Evolutionary conservation across 2,888 invertebrate genomes (phyloP), one percentile per base, ranked within the genome.

Genomic region (Crematogaster levior): DNA sequence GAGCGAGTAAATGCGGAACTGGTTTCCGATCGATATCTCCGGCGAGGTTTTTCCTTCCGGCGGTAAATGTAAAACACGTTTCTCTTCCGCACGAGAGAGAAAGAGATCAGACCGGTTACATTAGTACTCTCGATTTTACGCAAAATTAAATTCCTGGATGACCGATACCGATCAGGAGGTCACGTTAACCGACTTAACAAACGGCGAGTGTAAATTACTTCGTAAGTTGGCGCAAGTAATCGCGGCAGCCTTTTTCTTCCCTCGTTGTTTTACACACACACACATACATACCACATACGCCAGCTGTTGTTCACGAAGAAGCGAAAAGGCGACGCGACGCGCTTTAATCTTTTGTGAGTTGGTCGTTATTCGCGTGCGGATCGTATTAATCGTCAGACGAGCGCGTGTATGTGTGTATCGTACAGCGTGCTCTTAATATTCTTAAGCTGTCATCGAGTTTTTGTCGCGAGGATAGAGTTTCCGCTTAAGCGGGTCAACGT

Each of bases 401-500:
- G 79, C 82, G 70, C 80, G 83, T 86, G 84, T 81, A 66, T 30
- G 74, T 46, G 77, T 74, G 81, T 88, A 90, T 90, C 91, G 91
- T 91, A 92, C 90, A 90, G 90, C 93, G 90, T 93, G 89, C 91
- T 92, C 81, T 81, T 90, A 92, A 92, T 92, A 91, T 92, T 93
- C 94, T 94, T 93, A 94, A 92, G 92, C 93, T 94, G 94, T 94
- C 93, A 93, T 94, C 93, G 86, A 91, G 92, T 93, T 93, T 91
- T 92, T 89, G 90, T 88, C 83, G 73, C 81, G 82, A 73, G 89
- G 92, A 92, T 93, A 93, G 92, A 92, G 90, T 94, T 94, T 92
- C 92, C 84, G 84, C 74, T 81, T 82, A 89, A 89, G 86, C 86
- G 86, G 87, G 86, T 88, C 87, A 88, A 88, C 81, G 87, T 81